A percentile compares a stretch with the other conserved stretches of the same genome.
Conservation (phyloP, 1,140 invertebrate genomes). For the Lepidurus arcticus region DNA sequence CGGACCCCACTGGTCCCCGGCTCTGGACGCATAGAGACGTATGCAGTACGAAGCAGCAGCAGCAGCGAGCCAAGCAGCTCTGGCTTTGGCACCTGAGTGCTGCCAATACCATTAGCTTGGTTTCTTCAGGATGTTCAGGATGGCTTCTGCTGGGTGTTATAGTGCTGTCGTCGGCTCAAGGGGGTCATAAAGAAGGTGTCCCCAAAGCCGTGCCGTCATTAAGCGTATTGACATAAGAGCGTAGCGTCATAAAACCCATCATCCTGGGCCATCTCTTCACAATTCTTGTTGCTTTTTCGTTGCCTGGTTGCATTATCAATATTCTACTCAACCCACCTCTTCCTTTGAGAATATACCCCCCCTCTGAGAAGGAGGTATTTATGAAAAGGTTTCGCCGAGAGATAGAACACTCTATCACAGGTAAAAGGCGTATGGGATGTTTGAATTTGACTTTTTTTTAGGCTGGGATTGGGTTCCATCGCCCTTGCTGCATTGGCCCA, state of each 20-base stretch:
- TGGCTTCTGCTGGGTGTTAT: conserved; percentile 13
- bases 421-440: neutral
- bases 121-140: too few relatives aligned
- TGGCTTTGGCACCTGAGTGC: neutral
- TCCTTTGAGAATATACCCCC: too few relatives aligned
- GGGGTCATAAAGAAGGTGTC: conserved; percentile 21
- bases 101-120: conserved; percentile 13
- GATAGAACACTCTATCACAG: neutral
- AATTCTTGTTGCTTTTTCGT: conserved; percentile 8
- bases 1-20: too few relatives aligned
- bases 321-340: too few relatives aligned
- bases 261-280: neutral
- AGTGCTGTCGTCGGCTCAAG: conserved; percentile 11
- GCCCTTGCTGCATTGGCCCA: too few relatives aligned
- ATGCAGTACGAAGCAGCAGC: neutral
- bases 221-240: conserved; percentile 21
- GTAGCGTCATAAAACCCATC: conserved; percentile 21
- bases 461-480: too few relatives aligned
- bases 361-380: neutral
- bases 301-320: neutral
- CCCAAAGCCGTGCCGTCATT: conserved; percentile 17
- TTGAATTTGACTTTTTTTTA: neutral
- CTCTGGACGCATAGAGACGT: too few relatives aligned
- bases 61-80: neutral
- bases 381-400: neutral